Conservation (phyloP, 2,888 invertebrate species). For the Pomacea canaliculata region DNA sequence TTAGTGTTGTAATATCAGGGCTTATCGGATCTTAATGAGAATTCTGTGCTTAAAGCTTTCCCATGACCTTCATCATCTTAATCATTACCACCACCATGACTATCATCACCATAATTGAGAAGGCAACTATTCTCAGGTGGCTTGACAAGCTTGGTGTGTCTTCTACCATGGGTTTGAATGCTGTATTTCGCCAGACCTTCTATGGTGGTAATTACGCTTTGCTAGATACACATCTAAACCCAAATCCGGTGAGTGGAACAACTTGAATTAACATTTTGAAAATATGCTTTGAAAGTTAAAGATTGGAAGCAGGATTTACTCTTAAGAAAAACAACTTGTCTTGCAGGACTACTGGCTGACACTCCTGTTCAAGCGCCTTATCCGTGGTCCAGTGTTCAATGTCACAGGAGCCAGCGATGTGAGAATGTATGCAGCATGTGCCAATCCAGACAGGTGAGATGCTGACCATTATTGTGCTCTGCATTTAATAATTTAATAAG, state of each 20-base stretch:
- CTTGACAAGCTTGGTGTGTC: slow-evolving; percentile 34
- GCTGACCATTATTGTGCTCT: too few species aligned
- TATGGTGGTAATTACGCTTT: slow-evolving; percentile 27
- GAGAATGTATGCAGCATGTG: slow-evolving; percentile 1
- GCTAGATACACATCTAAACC: slow-evolving; percentile 2
- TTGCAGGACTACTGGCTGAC: slow-evolving; percentile 1
- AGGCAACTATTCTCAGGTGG: slow-evolving; percentile 26
- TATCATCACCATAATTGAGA: too few species aligned
- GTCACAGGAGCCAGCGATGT: background rate
- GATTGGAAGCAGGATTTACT: too few species aligned
- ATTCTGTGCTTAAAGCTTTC: too few species aligned
- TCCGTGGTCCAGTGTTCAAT: background rate
- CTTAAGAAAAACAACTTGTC: background rate
- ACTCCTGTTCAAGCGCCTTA: background rate
- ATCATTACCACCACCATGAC: too few species aligned
- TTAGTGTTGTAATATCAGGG: too few species aligned
- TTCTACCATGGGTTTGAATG: slow-evolving; percentile 23
- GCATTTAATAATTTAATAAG: too few species aligned
- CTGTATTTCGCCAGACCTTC: slow-evolving; percentile 29
- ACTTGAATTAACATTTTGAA: too few species aligned
- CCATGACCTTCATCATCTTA: too few species aligned
- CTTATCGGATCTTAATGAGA: too few species aligned
- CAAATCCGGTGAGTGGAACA: background rate
- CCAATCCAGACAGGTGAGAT: slow-evolving; percentile 1
- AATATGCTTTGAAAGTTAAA: too few species aligned